These are phyloP conservation scores for Todus mexicanus DNA, from an alignment of 2,797 vertebrate species.

Conservation along the genomic window DNA sequence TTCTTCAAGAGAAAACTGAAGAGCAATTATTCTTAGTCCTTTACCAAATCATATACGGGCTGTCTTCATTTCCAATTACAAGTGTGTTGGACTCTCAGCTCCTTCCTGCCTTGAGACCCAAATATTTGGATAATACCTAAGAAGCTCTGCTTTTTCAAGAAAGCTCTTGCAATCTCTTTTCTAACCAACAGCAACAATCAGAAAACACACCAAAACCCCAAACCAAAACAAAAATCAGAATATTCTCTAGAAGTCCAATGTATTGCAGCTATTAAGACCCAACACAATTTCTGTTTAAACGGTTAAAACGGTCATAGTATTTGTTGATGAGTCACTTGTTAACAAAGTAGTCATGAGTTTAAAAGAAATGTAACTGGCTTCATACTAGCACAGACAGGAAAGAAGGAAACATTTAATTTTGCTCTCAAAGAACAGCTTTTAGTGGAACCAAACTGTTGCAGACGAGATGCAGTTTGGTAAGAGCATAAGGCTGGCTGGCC, in stretches of 20 bases:
- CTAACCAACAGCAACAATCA: background rate
- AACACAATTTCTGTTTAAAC: background rate
- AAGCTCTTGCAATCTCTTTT: background rate
- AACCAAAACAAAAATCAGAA: background rate
- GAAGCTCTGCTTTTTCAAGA: background rate
- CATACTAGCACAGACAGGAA: background rate
- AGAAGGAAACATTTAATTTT: background rate
- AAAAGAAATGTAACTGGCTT: background rate
- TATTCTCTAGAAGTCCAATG: background rate
- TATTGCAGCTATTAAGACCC: background rate
- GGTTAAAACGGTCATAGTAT: background rate
- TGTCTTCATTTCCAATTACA: background rate
- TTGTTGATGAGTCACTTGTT: background rate
- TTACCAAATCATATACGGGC: background rate
- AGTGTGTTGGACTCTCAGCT: background rate
- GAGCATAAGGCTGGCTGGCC: background rate
- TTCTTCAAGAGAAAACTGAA: background rate
- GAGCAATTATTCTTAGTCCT: background rate
- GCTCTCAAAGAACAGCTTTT: background rate
- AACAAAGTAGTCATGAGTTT: background rate
- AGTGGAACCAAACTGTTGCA: background rate
- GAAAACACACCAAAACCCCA: background rate
- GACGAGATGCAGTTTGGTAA: background rate
- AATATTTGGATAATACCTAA: background rate
- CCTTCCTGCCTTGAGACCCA: background rate